Conservation (phyloP, 2,113 vertebrate genomes). For the Bubo blakistoni region DNA sequence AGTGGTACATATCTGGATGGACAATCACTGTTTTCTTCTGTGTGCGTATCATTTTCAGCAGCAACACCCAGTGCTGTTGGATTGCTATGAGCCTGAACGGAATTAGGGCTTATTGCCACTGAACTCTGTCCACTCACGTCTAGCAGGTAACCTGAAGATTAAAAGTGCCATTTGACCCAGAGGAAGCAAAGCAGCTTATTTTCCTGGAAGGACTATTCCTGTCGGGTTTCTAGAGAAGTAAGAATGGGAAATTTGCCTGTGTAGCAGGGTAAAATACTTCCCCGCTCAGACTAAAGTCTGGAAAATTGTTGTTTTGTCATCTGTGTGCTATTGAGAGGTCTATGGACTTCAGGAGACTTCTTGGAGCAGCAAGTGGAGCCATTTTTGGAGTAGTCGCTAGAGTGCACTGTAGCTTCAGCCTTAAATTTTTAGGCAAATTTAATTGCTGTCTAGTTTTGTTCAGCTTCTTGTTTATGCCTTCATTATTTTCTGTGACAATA, state of each 20-base stretch:
- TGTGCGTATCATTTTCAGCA: not conserved
- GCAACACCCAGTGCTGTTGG: not conserved
- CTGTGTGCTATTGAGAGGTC: no score
- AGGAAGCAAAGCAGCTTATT: not conserved
- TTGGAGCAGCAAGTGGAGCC: not conserved
- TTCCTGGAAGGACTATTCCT: not conserved
- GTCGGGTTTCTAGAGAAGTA: not conserved
- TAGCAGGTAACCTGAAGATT: not conserved
- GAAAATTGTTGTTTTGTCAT: not conserved
- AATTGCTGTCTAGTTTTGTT: not conserved
- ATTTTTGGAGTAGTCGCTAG: not conserved
- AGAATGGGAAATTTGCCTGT: not conserved
- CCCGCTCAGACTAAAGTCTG: not conserved
- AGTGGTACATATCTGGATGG: not conserved
- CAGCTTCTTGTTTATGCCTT: not conserved
- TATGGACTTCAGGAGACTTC: not conserved
- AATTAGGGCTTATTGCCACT: not conserved
- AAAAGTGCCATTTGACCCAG: not conserved
- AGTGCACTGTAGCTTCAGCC: not conserved
- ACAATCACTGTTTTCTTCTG: not conserved
- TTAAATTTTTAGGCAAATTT: not conserved
- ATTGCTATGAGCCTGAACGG: not conserved
- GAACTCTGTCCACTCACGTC: no score
- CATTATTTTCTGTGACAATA: not conserved
- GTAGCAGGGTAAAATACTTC: not conserved